Percentiles rank a stretch among this genome's conserved stretches.
Evolutionary conservation across 2,888 invertebrate genomes (phyloP).

Genomic region (Eupithecia exiguata): DNA sequence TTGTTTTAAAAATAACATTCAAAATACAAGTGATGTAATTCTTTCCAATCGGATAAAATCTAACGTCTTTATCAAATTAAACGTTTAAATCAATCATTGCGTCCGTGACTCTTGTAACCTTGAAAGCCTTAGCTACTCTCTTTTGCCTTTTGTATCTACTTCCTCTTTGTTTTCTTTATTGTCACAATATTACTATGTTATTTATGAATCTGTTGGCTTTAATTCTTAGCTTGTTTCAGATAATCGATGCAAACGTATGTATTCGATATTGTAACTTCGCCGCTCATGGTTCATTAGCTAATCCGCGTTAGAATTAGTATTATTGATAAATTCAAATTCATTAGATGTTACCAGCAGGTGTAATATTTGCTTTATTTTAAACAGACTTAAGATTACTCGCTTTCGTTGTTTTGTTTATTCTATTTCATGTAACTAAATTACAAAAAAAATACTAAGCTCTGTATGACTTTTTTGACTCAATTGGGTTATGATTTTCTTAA

Average conservation of each 20-base stretch:
- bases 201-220: not conserved
- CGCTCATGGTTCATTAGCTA: no score
- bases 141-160: slow-evolving; percentile 11
- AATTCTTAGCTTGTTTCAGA: not conserved
- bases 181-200: not conserved
- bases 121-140: slow-evolving; percentile 20
- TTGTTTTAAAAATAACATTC: not conserved
- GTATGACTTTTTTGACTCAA: not conserved
- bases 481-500: not conserved
- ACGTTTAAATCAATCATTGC: slow-evolving; percentile 21
- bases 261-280: not conserved
- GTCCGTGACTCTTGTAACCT: slow-evolving; percentile 23
- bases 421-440: not conserved
- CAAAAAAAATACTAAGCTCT: not conserved
- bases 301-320: no score
- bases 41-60: not conserved
- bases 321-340: no score
- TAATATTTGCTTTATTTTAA: no score
- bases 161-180: slow-evolving; percentile 1
- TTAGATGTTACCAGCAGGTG: no score
- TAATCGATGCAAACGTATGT: not conserved
- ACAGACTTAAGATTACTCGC: no score
- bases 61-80: slow-evolving; percentile 19
- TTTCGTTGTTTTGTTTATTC: not conserved
- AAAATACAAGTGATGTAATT: slow-evolving; percentile 17